A percentile compares a stretch with the other conserved stretches of the same genome.
Evolutionary conservation across 2,113 vertebrate species (phyloP).

Genomic region (Bettongia penicillata): DNA sequence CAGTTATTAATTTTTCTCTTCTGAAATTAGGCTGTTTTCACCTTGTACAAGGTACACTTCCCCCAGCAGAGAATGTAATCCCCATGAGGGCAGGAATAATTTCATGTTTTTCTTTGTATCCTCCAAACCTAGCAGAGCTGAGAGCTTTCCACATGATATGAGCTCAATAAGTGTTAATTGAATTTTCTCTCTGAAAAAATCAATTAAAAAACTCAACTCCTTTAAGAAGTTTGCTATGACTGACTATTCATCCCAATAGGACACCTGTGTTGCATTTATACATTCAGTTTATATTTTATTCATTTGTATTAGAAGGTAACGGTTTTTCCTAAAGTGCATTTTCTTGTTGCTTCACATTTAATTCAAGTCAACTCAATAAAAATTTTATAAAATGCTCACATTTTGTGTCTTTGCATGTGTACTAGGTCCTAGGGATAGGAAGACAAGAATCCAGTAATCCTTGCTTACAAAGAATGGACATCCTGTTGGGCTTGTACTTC

Average conservation of each 20-base stretch:
- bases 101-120: neutral
- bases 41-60: neutral
- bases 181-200: conserved; percentile 2
- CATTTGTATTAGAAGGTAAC: conserved; percentile 40
- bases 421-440: neutral
- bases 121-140: neutral
- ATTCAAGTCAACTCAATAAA: conserved; percentile 43
- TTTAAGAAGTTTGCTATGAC: neutral
- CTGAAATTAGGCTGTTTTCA: neutral
- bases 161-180: neutral
- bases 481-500: neutral
- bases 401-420: neutral
- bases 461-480: neutral
- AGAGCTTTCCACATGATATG: neutral
- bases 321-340: conserved; percentile 15
- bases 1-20: neutral
- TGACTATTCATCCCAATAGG: conserved; percentile 23
- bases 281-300: conserved; percentile 49
- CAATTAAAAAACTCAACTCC: conserved; percentile 20
- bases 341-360: conserved; percentile 40
- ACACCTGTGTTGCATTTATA: conserved; percentile 53
- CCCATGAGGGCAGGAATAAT: neutral
- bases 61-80: too few species aligned
- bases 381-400: neutral
- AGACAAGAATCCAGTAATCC: neutral